phyloP scores from a whole-genome alignment of 53 echinoderm and acorn worm species.

The Echinarachnius parma region DNA sequence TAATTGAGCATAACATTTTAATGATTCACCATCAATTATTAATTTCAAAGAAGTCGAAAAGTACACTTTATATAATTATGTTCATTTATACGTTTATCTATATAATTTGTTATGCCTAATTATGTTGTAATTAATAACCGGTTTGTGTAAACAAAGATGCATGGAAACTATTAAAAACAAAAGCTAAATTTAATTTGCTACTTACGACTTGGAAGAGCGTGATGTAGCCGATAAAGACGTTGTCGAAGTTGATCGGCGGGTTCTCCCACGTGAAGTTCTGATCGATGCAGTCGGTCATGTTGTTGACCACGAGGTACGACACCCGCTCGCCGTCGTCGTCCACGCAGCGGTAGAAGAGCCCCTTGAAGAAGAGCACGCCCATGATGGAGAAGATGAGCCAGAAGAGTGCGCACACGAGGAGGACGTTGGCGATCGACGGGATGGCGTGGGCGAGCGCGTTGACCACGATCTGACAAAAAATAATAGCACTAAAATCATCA shows the following conservation, averaged over 20 bases:
- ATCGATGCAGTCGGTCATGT: constrained; percentile 62
- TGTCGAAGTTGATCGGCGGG: constrained; percentile 86
- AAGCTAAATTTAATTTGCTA: too few species aligned
- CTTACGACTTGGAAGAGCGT: constrained; percentile 98
- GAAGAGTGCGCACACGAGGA: constrained; percentile 79
- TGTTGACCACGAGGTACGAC: constrained; percentile 51
- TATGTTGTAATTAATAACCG: too few species aligned
- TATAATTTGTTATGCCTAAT: too few species aligned
- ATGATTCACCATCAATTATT: too few species aligned
- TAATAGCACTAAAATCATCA: too few species aligned
- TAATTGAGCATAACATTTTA: too few species aligned
- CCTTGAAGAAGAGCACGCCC: constrained; percentile 93
- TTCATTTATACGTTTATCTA: too few species aligned
- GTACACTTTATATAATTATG: too few species aligned
- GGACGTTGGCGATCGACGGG: constrained; percentile 90
- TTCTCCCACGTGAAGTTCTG: constrained; percentile 72
- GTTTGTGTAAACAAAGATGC: too few species aligned
- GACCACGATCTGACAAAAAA: constrained; percentile 78
- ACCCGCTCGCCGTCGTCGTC: constrained; percentile 60
- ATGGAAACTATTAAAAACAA: too few species aligned
- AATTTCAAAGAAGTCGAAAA: too few species aligned
- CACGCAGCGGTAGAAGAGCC: constrained; percentile 70
- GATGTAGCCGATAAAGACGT: constrained; percentile 62
- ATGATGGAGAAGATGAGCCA: constrained; percentile 98
- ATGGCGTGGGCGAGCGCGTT: constrained; percentile 91